Evolutionary conservation across 2,113 vertebrate genomes (phyloP), one percentile per base, ranked within the genome.

Genomic region (Psophia crepitans): DNA sequence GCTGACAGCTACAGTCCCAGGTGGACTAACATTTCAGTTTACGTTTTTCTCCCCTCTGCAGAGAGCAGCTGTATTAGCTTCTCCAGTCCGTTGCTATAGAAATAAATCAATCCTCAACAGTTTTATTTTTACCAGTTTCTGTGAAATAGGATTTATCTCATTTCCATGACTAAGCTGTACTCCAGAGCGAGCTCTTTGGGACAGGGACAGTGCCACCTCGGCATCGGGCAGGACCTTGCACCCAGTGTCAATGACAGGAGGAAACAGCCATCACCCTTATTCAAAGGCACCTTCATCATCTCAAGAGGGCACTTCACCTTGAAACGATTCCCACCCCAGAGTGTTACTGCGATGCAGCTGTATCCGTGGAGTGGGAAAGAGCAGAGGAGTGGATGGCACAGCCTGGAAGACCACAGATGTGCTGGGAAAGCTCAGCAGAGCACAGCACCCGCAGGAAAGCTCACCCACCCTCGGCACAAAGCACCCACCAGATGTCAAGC

Each of bases 91-190:
- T 96, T 97, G 91, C 94, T 87, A 96, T 97, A 95, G 95, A 95
- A 96, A 96, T 93, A 91, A 96, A 93, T 82, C 94, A 97, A 95
- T 96, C 96, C 90, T 95, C 92, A 93, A 92, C 94, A 97, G 88
- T 96, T 94, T 94, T 95, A 95, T 97, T 96, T 97, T 96, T 89
- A 93, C 95, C 95, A 93, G 73, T 96, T 95, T 96, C 91, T 96
- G 88, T 96, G 93, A 96, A 95, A 93, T 65, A 88, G 87, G 91
- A 95, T 96, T 94, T 95, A 58, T 94, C 91, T 94, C 89, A 90
- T 92, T 95, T 92, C 92, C 90, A 95, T 79, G 89, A 90, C 95
- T 93, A 70, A 96, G 90, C 88, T 88, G 68, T 79, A 18, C 44
- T 78, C 57, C 48, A 79, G 69, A 74, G 76, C 0, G 0, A 94